Evolutionary conservation across 2,113 vertebrate species (phyloP).

Genomic region (Phalacrocorax pelagicus): DNA sequence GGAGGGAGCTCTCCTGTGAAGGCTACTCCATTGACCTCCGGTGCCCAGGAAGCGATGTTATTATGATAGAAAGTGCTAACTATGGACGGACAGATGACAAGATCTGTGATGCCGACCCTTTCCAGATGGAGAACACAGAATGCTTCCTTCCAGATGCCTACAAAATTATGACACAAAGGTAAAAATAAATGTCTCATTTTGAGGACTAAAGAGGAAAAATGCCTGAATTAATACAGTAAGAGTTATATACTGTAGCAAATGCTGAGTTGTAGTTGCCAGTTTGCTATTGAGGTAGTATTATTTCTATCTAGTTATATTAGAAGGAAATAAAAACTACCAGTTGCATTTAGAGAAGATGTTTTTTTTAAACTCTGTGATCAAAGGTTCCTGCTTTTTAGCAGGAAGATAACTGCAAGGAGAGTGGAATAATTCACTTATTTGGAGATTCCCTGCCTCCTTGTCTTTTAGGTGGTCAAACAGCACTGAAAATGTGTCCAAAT

Average conservation of each 20-base stretch:
- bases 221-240: not conserved
- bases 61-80: constrained; percentile 98
- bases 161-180: constrained; percentile 99
- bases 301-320: not conserved
- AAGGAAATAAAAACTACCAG: not conserved
- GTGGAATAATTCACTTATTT: not conserved
- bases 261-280: not conserved
- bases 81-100: constrained; percentile 98
- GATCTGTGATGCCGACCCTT: constrained; percentile 98
- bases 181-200: not conserved
- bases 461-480: not conserved
- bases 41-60: constrained; percentile 98
- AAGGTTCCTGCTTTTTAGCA: too few relatives aligned
- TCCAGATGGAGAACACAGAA: constrained; percentile 99
- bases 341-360: not conserved
- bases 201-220: not conserved
- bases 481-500: not conserved
- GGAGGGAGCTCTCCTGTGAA: constrained; percentile 96
- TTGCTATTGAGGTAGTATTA: not conserved
- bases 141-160: constrained; percentile 99
- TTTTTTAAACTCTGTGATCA: not conserved
- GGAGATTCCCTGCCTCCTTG: not conserved
- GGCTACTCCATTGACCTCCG: constrained; percentile 98
- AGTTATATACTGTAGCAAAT: not conserved
- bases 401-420: not conserved